phyloP scores from a whole-genome alignment of 1,140 invertebrate species.

The Drosophila tani region DNA sequence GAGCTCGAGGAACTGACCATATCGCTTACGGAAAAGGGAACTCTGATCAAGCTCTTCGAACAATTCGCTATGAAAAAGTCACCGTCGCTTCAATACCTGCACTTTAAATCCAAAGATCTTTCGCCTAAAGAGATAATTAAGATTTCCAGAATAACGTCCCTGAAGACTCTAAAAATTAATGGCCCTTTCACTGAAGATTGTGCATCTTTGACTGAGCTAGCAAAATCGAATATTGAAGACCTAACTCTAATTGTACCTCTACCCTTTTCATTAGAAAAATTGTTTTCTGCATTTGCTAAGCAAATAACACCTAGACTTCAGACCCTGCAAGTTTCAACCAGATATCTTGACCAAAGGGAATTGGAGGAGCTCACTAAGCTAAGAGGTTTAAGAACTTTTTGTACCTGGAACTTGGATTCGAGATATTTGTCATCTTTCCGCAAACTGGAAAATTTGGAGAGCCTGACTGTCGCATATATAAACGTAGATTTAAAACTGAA shows the following conservation, averaged over 20 bases:
- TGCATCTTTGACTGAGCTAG: background rate
- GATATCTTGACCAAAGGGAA: too few relatives aligned
- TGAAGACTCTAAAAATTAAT: background rate
- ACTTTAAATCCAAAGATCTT: background rate
- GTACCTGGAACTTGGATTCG: background rate
- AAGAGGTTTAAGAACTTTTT: background rate
- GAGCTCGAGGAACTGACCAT: background rate
- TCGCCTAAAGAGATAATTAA: background rate
- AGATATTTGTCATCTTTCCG: background rate
- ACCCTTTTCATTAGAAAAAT: background rate
- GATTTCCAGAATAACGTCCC: background rate
- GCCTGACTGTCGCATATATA: background rate
- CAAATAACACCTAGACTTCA: background rate
- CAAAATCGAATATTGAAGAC: conserved; percentile 3
- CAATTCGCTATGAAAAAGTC: background rate
- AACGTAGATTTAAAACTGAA: background rate
- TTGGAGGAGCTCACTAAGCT: background rate
- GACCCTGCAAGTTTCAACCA: background rate
- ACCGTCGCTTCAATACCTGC: background rate
- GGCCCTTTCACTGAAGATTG: background rate
- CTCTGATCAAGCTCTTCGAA: background rate
- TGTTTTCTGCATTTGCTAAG: background rate
- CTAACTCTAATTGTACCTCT: background rate
- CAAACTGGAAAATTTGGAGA: background rate
- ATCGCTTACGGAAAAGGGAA: background rate